Conservation (phyloP, 2,797 vertebrate genomes). For the Chrosomus eos region DNA sequence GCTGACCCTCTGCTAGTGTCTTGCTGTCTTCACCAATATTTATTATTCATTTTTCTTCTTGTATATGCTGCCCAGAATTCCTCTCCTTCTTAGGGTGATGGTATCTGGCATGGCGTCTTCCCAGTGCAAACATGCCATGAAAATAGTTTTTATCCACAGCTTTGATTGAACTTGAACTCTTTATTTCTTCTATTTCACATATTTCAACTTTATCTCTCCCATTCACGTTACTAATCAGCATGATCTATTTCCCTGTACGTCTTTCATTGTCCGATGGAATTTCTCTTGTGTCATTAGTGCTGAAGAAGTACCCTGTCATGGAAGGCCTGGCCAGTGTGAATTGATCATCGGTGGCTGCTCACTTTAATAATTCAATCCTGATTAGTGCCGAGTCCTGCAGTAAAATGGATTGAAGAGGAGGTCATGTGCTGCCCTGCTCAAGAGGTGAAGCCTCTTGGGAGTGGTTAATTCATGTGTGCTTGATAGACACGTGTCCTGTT, state of each 20-base stretch:
- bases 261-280: constrained; percentile 76
- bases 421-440: constrained; percentile 81
- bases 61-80: constrained; percentile 43
- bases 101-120: constrained; percentile 20
- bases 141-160: constrained; percentile 14
- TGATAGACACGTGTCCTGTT: constrained; percentile 90
- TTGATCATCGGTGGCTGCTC: constrained; percentile 82
- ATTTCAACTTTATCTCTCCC: constrained; percentile 78
- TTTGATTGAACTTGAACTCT: constrained; percentile 40
- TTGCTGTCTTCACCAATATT: constrained; percentile 48
- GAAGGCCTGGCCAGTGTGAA: constrained; percentile 72
- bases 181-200: constrained; percentile 69
- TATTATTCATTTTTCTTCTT: constrained; percentile 56
- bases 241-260: constrained; percentile 11
- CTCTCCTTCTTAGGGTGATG: constrained; percentile 42
- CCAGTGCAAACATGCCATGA: constrained; percentile 6
- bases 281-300: constrained; percentile 77
- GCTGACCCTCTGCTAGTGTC: constrained; percentile 40
- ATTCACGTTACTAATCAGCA: constrained; percentile 7
- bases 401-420: constrained; percentile 82
- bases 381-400: constrained; percentile 81
- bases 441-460: constrained; percentile 89
- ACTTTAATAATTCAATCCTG: constrained; percentile 85
- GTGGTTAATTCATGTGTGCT: constrained; percentile 91
- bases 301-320: constrained; percentile 72